A percentile compares a stretch with the other conserved stretches of the same genome.
phyloP scores from a whole-genome alignment of 2,888 invertebrate genomes.

The Chrysomela aeneicollis region DNA sequence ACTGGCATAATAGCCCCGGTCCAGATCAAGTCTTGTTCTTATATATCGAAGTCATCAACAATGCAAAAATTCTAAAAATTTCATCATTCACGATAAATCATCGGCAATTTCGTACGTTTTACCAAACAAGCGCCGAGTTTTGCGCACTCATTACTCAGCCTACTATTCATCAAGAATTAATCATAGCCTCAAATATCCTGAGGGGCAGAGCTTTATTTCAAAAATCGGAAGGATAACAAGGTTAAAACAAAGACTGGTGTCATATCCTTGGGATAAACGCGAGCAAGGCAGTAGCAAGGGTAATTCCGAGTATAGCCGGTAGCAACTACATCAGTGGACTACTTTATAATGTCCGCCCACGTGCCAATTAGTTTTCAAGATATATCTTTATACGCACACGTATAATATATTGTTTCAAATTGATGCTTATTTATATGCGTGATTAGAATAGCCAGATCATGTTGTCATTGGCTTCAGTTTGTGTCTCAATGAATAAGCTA shows the following conservation, averaged over 20 bases:
- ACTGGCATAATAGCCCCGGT: too few species aligned
- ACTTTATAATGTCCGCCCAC: constrained; percentile 51
- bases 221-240: constrained; percentile 39
- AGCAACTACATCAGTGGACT: constrained; percentile 44
- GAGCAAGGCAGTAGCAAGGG: constrained; percentile 47
- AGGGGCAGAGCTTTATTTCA: constrained; percentile 33
- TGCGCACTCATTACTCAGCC: constrained; percentile 12
- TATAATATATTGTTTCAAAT: neutral
- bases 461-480: too few species aligned
- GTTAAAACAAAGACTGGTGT: constrained; percentile 33
- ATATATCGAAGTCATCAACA: too few species aligned
- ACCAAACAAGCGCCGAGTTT: too few species aligned
- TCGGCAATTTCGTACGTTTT: too few species aligned
- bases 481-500: too few species aligned
- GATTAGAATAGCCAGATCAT: too few species aligned
- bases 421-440: neutral
- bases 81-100: too few species aligned
- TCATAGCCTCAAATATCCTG: constrained; percentile 32
- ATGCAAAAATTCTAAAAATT: too few species aligned
- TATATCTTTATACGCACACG: neutral
- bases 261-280: constrained; percentile 35
- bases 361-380: constrained; percentile 31
- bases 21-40: too few species aligned
- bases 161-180: constrained; percentile 29
- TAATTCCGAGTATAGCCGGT: constrained; percentile 49